A percentile compares a stretch with the other conserved stretches of the same genome.
Conservation (phyloP, 2,113 vertebrate species). For the Kryptolebias marmoratus region DNA sequence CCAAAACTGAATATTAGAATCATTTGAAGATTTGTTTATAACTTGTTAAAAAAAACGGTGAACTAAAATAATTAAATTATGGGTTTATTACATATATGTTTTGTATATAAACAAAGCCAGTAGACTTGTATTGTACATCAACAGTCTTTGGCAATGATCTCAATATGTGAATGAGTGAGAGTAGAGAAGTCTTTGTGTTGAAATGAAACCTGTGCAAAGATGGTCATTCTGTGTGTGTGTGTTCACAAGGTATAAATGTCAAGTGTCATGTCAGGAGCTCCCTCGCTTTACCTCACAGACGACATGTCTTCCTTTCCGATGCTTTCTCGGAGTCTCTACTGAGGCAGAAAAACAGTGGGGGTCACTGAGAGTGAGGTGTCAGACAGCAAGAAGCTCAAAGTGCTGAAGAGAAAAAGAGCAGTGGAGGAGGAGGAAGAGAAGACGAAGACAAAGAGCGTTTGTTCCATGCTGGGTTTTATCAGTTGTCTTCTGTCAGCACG, state of each 20-base stretch:
- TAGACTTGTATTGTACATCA: not conserved
- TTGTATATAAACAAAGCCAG: not conserved
- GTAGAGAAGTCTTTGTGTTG: not conserved
- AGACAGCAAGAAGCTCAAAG: conserved; percentile 27
- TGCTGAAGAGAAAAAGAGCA: conserved; percentile 4
- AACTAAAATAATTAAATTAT: no score
- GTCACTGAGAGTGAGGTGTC: conserved; percentile 33
- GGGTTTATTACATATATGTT: no score
- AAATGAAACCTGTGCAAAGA: not conserved
- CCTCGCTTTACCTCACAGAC: conserved; percentile 56
- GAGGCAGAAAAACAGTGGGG: conserved; percentile 64
- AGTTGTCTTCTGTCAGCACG: conserved; percentile 3
- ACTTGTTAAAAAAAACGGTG: no score
- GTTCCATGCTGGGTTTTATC: conserved; percentile 15
- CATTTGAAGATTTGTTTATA: no score
- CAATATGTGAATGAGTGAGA: conserved; percentile 7
- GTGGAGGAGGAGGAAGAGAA: conserved; percentile 11
- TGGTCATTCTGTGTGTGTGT: conserved; percentile 15
- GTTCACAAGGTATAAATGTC: conserved; percentile 68
- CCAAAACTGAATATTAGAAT: no score
- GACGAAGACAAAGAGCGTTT: conserved; percentile 9
- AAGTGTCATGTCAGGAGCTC: conserved; percentile 68
- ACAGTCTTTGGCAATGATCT: not conserved
- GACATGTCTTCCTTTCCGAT: conserved; percentile 52
- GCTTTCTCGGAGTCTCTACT: conserved; percentile 48